Evolutionary conservation across 2,113 vertebrate species (phyloP).

Genomic region (Hyla sarda): DNA sequence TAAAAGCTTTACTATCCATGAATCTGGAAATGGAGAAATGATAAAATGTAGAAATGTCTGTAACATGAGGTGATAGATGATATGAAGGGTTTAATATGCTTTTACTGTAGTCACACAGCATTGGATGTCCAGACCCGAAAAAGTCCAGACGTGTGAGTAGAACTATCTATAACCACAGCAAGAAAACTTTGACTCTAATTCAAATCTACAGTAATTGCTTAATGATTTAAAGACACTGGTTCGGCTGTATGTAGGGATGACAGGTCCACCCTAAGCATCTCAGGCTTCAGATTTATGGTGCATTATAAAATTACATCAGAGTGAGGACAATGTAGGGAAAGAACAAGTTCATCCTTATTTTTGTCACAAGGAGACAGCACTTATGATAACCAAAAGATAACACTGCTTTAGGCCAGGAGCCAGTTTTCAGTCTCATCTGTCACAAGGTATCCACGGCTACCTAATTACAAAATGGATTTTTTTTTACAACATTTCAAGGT

Average conservation of each 20-base stretch:
- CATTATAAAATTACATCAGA: conserved; percentile 7
- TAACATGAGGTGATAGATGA: neutral
- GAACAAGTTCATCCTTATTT: conserved; percentile 22
- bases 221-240: conserved; percentile 15
- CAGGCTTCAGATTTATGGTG: conserved; percentile 2
- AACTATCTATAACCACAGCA: neutral
- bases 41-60: neutral
- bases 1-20: neutral
- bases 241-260: conserved; percentile 13
- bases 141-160: neutral
- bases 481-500: conserved; percentile 42
- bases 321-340: conserved; percentile 3
- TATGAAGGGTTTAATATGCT: no score
- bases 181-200: neutral
- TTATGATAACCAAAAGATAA: conserved; percentile 18
- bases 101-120: neutral
- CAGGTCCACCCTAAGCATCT: neutral
- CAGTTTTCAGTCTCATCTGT: conserved; percentile 31
- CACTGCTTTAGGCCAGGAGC: conserved; percentile 35
- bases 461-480: conserved; percentile 47
- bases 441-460: conserved; percentile 12
- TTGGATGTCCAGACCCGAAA: no score
- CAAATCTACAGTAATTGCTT: neutral
- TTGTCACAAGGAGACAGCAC: conserved; percentile 27
- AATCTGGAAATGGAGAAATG: neutral